These are phyloP conservation scores for Bursaphelenchus okinawaensis DNA, from an alignment of 2,888 invertebrate genomes.

Conservation along the genomic window DNA sequence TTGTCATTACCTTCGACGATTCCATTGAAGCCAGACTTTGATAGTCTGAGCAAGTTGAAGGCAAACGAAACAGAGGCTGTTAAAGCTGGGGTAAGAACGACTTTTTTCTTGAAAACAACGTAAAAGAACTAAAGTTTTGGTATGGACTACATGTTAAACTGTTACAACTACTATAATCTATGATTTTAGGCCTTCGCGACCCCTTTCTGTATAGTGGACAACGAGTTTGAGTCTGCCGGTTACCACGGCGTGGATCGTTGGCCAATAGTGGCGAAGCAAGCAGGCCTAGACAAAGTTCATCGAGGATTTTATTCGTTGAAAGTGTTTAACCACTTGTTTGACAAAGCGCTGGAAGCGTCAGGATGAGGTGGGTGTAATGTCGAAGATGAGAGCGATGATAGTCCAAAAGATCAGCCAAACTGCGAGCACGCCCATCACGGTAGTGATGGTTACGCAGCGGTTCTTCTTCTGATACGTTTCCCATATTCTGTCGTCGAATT, in stretches of 20 bases:
- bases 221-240: neutral
- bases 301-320: conserved; percentile 1
- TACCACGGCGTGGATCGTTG: conserved; percentile 6
- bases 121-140: too few relatives aligned
- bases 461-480: neutral
- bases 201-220: neutral
- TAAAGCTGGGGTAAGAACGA: neutral
- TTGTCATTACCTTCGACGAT: neutral
- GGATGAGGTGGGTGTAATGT: neutral
- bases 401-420: neutral
- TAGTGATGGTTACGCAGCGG: neutral
- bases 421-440: neutral
- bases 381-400: neutral
- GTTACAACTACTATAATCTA: neutral
- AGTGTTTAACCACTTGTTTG: conserved; percentile 8
- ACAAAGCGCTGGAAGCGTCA: neutral
- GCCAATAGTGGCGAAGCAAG: conserved; percentile 1
- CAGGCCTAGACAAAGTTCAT: neutral
- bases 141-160: too few relatives aligned
- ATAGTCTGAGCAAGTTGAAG: neutral
- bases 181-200: neutral
- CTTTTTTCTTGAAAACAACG: neutral
- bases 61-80: neutral
- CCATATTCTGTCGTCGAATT: neutral
- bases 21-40: neutral